phyloP scores from a whole-genome alignment of 1,140 invertebrate genomes.

The Dinothrombium tinctorium region DNA sequence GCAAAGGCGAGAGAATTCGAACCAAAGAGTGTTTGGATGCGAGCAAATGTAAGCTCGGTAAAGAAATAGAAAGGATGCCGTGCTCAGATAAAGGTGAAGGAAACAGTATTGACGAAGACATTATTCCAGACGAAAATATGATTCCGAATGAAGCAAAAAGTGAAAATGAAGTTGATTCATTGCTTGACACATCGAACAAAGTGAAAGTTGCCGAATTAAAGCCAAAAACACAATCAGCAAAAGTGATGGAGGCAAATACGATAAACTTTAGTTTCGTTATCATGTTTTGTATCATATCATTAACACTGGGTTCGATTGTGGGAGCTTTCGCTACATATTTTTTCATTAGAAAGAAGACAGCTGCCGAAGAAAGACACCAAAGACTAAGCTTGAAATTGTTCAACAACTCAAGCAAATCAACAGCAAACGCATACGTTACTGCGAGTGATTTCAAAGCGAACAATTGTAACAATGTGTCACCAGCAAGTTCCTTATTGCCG shows the following conservation, averaged over 20 bases:
- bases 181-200: not conserved
- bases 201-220: not conserved
- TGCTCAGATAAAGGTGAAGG: not conserved
- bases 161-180: not conserved
- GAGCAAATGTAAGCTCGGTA: not conserved
- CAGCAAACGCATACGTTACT: not conserved
- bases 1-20: not conserved
- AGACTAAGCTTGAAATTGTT: not conserved
- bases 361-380: too few species aligned
- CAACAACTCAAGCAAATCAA: constrained; percentile 25
- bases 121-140: not conserved
- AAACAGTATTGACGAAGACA: not conserved
- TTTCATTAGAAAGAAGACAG: too few species aligned
- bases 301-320: too few species aligned
- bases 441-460: not conserved
- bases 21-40: not conserved
- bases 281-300: too few species aligned
- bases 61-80: not conserved
- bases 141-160: not conserved
- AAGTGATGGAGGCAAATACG: not conserved
- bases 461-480: not conserved
- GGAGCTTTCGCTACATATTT: too few species aligned
- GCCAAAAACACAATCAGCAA: not conserved
- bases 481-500: not conserved
- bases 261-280: too few species aligned